Evolutionary conservation across 2,888 invertebrate species (phyloP), one percentile per base, ranked within the genome.

Genomic region (Cryptosula pallasiana): DNA sequence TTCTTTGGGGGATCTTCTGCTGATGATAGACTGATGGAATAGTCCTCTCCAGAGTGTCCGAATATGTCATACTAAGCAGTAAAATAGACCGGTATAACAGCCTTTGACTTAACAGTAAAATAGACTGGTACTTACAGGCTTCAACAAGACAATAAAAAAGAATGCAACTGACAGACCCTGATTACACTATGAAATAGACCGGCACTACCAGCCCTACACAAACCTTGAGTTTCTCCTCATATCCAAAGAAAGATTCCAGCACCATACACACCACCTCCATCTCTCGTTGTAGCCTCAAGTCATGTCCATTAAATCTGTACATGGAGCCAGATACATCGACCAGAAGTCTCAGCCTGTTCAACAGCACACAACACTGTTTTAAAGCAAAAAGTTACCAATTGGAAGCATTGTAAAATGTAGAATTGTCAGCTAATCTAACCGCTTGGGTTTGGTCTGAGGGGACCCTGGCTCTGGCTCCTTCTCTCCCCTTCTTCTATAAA

Each of bases 281-380:
- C 77, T 94, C 91, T 74, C 95, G 89, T 81, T 96, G 94, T 73
- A 98, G 88, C 71, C 97, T 90, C 0, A 93, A 92, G 86, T 98
- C 98, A 85, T 95, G 93, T 0, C 95, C 92, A 83, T 98, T 97
- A 83, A 97, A 97, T 88, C 94, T 90, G 82, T 97, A 97, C 96
- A 97, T 97, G 76, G 94, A 95, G 1, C 96, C 97, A 1, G 95
- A 95, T 0, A 96, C 95, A 85, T 98, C 98, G 0, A 94, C 90
- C 0, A 96, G 90, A 0, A 96, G 87, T 73, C 92, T 88, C 58
- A 96, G 87, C 1, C 81, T 83, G 75, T 2, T 5, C 5, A 71
- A 74, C 35, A 54, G n/a, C 54, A 16, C 13, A 54, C 54, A 54
- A 16, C 54, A 54, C 54, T 54, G 13, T 54, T 54, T n/a, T 54